phyloP scores from a whole-genome alignment of 2,888 invertebrate genomes.

The Temnothorax ravouxi region DNA sequence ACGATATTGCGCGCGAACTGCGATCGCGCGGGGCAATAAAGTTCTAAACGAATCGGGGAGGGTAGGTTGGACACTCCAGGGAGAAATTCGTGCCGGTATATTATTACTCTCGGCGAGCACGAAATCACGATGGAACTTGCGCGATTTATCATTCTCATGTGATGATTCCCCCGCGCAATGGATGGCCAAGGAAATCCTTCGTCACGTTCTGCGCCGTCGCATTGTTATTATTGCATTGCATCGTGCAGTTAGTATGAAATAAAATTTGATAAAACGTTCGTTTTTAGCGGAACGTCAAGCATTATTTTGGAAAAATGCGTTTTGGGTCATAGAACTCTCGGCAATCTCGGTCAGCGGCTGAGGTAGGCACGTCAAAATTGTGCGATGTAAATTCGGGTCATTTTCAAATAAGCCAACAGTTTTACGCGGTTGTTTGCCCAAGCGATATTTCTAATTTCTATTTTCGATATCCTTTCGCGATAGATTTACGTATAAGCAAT shows the following conservation, averaged over 20 bases:
- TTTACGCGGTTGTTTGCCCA: neutral
- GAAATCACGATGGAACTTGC: conserved; percentile 70
- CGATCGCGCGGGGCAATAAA: conserved; percentile 61
- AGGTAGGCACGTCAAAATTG: conserved; percentile 23
- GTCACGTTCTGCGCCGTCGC: conserved; percentile 1
- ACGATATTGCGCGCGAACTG: conserved; percentile 40
- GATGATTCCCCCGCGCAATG: neutral
- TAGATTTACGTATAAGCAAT: too few relatives aligned
- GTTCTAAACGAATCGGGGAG: conserved; percentile 67
- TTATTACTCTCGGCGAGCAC: conserved; percentile 71
- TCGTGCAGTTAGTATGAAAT: neutral
- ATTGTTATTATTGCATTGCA: conserved; percentile 5
- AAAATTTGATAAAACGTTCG: neutral
- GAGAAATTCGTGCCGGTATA: conserved; percentile 69
- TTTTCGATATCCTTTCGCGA: neutral
- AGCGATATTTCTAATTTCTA: neutral
- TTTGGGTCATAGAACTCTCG: neutral
- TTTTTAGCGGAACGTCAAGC: neutral
- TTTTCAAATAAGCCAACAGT: conserved; percentile 39
- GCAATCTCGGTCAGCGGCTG: neutral
- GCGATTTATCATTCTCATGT: conserved; percentile 65
- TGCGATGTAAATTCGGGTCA: conserved; percentile 55
- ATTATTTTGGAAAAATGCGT: neutral
- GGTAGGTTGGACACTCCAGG: conserved; percentile 68
- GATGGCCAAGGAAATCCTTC: conserved; percentile 4